A percentile compares a stretch with the other conserved stretches of the same genome.
Evolutionary conservation across 2,888 invertebrate genomes (phyloP).

Genomic region (Leuctra nigra): DNA sequence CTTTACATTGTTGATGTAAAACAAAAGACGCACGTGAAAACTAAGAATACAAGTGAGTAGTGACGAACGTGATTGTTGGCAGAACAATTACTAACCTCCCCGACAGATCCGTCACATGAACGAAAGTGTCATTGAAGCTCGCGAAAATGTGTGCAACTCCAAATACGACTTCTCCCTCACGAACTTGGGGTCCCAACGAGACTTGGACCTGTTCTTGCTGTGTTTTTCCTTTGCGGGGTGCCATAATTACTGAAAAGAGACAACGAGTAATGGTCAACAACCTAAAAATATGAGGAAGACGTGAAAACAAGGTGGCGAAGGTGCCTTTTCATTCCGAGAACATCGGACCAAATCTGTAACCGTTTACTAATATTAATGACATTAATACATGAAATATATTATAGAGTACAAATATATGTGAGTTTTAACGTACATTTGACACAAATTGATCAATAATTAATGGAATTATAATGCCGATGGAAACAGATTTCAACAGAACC

Average conservation of each 20-base stretch:
- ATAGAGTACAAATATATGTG: too few relatives aligned
- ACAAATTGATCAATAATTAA: too few relatives aligned
- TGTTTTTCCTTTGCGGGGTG: slow-evolving; percentile 95
- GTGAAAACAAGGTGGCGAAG: slow-evolving; percentile 2
- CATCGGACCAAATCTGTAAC: not conserved
- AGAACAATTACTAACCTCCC: slow-evolving; percentile 67
- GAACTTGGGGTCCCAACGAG: slow-evolving; percentile 90
- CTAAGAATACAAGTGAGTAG: too few relatives aligned
- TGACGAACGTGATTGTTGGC: too few relatives aligned
- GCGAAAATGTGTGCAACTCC: slow-evolving; percentile 99
- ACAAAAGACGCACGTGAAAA: too few relatives aligned
- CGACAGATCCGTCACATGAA: slow-evolving; percentile 98
- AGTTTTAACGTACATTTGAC: too few relatives aligned
- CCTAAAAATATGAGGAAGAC: not conserved
- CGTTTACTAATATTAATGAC: too few relatives aligned
- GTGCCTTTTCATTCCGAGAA: not conserved
- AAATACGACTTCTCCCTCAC: slow-evolving; percentile 96
- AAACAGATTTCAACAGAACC: too few relatives aligned
- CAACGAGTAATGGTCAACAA: not conserved
- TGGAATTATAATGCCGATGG: too few relatives aligned
- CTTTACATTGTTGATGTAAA: too few relatives aligned
- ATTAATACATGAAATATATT: too few relatives aligned
- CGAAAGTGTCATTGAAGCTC: slow-evolving; percentile 99
- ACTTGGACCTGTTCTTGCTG: slow-evolving; percentile 96
- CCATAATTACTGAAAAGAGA: slow-evolving; percentile 56